Percentiles rank a stretch among this genome's conserved stretches.
phyloP scores from a whole-genome alignment of 2,113 vertebrate genomes.

The Dipodomys spectabilis region DNA sequence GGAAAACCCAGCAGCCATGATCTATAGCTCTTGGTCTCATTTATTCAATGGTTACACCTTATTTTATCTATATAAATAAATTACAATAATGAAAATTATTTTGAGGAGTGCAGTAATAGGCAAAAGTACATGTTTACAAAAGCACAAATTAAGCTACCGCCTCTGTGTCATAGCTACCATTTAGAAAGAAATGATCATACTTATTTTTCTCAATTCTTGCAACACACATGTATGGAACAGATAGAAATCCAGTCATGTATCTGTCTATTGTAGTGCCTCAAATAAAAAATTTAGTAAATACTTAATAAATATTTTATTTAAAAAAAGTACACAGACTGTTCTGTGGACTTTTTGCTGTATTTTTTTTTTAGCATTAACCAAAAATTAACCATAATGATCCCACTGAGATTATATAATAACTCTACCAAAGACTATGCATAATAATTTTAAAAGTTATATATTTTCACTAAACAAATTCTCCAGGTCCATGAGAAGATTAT shows the following conservation, averaged over 20 bases:
- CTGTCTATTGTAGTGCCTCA: neutral
- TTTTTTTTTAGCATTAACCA: neutral
- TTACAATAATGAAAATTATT: neutral
- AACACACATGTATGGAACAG: neutral
- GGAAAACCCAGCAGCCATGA: neutral
- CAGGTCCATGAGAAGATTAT: neutral
- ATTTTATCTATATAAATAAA: neutral
- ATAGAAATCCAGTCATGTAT: neutral
- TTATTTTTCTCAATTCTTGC: neutral
- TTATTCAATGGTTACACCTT: neutral
- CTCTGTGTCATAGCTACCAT: neutral
- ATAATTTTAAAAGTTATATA: neutral
- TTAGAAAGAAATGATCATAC: neutral
- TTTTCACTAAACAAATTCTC: neutral
- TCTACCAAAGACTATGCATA: neutral
- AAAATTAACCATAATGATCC: slow-evolving; percentile 23
- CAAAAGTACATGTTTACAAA: neutral
- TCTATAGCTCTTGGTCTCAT: neutral
- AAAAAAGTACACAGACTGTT: neutral
- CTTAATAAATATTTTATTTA: neutral
- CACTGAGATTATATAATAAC: slow-evolving; percentile 1
- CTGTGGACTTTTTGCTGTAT: neutral
- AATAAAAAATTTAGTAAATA: neutral
- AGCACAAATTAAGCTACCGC: neutral
- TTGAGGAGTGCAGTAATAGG: neutral